These are phyloP conservation scores for Brienomyrus longianalis DNA, from an alignment of 2,113 vertebrate genomes.

Conservation along the genomic window DNA sequence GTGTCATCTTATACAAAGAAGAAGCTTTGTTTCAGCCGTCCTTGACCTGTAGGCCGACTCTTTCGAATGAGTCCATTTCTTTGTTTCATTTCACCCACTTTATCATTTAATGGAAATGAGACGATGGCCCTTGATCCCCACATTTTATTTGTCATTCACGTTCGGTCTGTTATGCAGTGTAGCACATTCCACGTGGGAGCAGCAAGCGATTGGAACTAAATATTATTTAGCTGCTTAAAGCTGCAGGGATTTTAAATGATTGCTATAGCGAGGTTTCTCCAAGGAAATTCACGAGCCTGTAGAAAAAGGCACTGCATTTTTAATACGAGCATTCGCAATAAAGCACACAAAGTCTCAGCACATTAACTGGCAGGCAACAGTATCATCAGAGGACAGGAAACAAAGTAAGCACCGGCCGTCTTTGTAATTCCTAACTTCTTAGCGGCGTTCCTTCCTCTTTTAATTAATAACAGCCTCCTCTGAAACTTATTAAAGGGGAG, in stretches of 20 bases:
- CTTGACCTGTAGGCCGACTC: slow-evolving; percentile 36
- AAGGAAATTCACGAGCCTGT: slow-evolving; percentile 38
- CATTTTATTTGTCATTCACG: slow-evolving; percentile 40
- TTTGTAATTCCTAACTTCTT: slow-evolving; percentile 33
- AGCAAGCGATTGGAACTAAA: slow-evolving; percentile 40
- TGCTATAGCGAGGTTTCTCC: slow-evolving; percentile 33
- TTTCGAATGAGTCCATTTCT: slow-evolving; percentile 41
- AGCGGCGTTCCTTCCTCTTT: slow-evolving; percentile 27
- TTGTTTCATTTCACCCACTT: slow-evolving; percentile 30
- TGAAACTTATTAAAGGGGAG: slow-evolving; percentile 22
- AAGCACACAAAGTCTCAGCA: slow-evolving; percentile 29
- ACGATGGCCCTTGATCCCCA: slow-evolving; percentile 36
- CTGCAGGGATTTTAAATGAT: slow-evolving; percentile 43
- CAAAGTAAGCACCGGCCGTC: slow-evolving; percentile 19
- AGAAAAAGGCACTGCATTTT: slow-evolving; percentile 35
- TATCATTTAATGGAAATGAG: slow-evolving; percentile 41
- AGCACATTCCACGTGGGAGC: slow-evolving; percentile 16
- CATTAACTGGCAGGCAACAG: slow-evolving; percentile 35
- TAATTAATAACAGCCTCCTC: slow-evolving; percentile 35
- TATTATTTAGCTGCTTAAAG: slow-evolving; percentile 41
- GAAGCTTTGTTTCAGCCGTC: slow-evolving; percentile 32
- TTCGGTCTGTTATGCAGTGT: slow-evolving; percentile 26
- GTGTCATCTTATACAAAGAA: slow-evolving; percentile 23
- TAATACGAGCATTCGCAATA: slow-evolving; percentile 40
- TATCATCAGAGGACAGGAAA: slow-evolving; percentile 33